A percentile compares a stretch with the other conserved stretches of the same genome.
These are phyloP conservation scores for Thumatha senex DNA, from an alignment of 2,888 invertebrate genomes.

Conservation along the genomic window DNA sequence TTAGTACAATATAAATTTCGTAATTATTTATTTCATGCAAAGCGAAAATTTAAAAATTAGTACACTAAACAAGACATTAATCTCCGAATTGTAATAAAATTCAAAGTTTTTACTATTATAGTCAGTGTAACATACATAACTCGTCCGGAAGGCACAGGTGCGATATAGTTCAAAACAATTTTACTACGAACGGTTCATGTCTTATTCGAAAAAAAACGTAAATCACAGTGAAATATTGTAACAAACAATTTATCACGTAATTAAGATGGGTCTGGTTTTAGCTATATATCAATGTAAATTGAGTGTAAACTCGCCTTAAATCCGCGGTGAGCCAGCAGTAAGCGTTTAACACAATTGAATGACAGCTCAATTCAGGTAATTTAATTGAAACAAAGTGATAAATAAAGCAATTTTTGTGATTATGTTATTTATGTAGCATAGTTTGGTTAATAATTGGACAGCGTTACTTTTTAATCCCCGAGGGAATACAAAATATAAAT, in stretches of 20 bases:
- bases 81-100: no score
- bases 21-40: no score
- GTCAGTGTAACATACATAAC: background rate
- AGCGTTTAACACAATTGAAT: constrained; percentile 38
- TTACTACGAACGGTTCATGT: background rate
- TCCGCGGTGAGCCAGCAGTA: constrained; percentile 28
- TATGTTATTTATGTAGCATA: background rate
- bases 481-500: no score
- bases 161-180: background rate
- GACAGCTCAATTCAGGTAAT: constrained; percentile 33
- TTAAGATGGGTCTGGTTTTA: constrained; percentile 16
- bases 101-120: no score
- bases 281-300: constrained; percentile 44
- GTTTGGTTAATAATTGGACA: no score
- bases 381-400: constrained; percentile 18
- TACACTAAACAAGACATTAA: no score
- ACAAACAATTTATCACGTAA: constrained; percentile 40
- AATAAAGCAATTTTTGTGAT: background rate
- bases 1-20: no score
- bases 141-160: constrained; percentile 12
- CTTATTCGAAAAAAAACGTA: constrained; percentile 26
- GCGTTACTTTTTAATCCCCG: no score
- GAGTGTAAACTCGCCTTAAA: constrained; percentile 34
- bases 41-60: no score
- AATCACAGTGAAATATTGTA: constrained; percentile 48